Conservation (phyloP, 2,888 invertebrate genomes). For the Drosophila austrosaltans region DNA sequence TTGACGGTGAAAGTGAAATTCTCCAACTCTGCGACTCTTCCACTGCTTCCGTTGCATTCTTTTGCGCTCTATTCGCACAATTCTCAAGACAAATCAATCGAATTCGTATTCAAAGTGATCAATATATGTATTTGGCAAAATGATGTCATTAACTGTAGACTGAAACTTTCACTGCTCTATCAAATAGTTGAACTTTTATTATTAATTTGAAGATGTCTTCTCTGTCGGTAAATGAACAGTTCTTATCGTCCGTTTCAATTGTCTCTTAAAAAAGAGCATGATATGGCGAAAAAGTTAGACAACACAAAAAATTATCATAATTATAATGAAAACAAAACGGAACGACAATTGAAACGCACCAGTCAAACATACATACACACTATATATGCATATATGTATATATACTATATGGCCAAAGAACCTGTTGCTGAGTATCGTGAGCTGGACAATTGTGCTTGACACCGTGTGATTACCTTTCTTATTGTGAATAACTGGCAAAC, state of each 20-base stretch:
- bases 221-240: constrained; percentile 1
- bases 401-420: constrained; percentile 30
- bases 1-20: constrained; percentile 80
- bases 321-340: constrained; percentile 69
- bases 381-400: constrained; percentile 4
- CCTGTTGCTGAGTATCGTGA: constrained; percentile 51
- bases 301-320: constrained; percentile 43
- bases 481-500: constrained; percentile 39
- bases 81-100: constrained; percentile 48
- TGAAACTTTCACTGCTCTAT: constrained; percentile 68
- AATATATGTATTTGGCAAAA: constrained; percentile 61
- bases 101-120: constrained; percentile 26
- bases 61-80: constrained; percentile 27
- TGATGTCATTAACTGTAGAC: constrained; percentile 68
- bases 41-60: constrained; percentile 41
- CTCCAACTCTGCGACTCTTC: constrained; percentile 34
- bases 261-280: constrained; percentile 43
- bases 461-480: constrained; percentile 72
- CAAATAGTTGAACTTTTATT: constrained; percentile 38
- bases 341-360: constrained; percentile 24
- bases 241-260: constrained; percentile 13
- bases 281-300: constrained; percentile 47
- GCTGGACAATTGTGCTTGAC: constrained; percentile 64
- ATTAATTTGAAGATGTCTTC: constrained; percentile 3
- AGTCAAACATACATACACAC: constrained; percentile 20